Evolutionary conservation across 2,113 vertebrate species (phyloP).

Genomic region (Struthidea cinerea): DNA sequence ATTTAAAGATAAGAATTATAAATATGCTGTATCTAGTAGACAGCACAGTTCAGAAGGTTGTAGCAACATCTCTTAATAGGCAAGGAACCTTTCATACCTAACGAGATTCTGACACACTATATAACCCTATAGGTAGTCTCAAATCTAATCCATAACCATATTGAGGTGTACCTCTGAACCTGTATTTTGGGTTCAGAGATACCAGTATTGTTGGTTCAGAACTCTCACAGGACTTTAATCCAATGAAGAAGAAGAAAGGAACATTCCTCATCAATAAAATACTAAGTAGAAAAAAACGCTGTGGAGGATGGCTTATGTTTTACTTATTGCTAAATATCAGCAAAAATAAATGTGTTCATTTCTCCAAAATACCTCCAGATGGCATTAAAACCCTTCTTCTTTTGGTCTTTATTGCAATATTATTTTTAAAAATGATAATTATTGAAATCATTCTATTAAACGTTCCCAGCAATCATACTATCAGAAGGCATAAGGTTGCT

Average conservation of each 20-base stretch:
- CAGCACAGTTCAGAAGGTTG: background rate
- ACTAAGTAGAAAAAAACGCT: background rate
- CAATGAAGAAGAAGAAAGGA: background rate
- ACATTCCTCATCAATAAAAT: background rate
- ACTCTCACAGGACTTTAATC: background rate
- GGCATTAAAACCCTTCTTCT: slow-evolving; percentile 72
- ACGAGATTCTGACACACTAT: background rate
- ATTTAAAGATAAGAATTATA: background rate
- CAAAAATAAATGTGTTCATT: slow-evolving; percentile 52
- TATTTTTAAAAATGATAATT: slow-evolving; percentile 45
- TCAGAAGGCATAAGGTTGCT: slow-evolving; percentile 34
- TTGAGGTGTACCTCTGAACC: background rate
- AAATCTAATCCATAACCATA: background rate
- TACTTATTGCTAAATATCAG: slow-evolving; percentile 37
- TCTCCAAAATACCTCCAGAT: slow-evolving; percentile 74
- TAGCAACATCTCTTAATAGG: background rate
- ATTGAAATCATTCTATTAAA: slow-evolving; percentile 47
- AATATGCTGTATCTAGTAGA: background rate
- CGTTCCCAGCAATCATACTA: slow-evolving; percentile 27
- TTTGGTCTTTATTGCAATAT: slow-evolving; percentile 20
- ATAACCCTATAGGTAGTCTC: background rate
- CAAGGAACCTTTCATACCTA: background rate
- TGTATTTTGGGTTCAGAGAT: background rate
- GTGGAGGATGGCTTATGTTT: background rate
- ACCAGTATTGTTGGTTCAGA: background rate